Conservation (phyloP, 2,113 vertebrate species). For the Blennius ocellaris region DNA sequence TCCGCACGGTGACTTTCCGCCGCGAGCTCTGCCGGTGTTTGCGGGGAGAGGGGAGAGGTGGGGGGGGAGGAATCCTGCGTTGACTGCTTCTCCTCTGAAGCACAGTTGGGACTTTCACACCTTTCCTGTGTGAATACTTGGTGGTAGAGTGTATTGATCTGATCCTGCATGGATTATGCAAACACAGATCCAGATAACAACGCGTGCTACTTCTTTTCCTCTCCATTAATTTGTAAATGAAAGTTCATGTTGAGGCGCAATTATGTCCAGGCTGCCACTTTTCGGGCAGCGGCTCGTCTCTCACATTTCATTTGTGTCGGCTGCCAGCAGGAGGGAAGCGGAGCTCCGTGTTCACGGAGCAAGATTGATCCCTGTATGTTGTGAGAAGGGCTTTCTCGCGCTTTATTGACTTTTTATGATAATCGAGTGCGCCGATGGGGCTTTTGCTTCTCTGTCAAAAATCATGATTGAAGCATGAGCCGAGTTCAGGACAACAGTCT, state of each 20-base stretch:
- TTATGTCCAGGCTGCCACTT: conserved; percentile 8
- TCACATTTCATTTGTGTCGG: conserved; percentile 13
- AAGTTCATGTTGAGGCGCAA: conserved; percentile 3
- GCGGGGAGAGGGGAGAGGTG: no score
- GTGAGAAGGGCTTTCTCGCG: conserved; percentile 27
- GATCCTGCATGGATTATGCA: no score
- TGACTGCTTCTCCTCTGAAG: conserved; percentile 11
- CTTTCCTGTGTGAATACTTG: conserved; percentile 57
- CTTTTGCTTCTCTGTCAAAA: conserved; percentile 17
- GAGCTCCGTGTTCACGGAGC: conserved; percentile 6
- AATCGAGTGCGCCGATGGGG: conserved; percentile 16
- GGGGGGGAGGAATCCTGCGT: conserved; percentile 11
- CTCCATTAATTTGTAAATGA: not conserved
- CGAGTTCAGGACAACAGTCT: conserved; percentile 13
- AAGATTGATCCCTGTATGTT: conserved; percentile 41
- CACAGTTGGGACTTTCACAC: conserved; percentile 70
- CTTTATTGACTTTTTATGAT: conserved; percentile 63
- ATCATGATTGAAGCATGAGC: conserved; percentile 33
- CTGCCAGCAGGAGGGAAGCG: conserved; percentile 1
- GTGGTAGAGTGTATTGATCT: conserved; percentile 23
- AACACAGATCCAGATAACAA: no score
- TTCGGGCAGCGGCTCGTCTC: conserved; percentile 23
- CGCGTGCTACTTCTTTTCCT: no score
- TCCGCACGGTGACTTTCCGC: conserved; percentile 17
- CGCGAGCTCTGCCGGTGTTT: not conserved